These are phyloP conservation scores for Oscheius sp. DNA, from an alignment of 2,888 invertebrate genomes.

Conservation along the genomic window DNA sequence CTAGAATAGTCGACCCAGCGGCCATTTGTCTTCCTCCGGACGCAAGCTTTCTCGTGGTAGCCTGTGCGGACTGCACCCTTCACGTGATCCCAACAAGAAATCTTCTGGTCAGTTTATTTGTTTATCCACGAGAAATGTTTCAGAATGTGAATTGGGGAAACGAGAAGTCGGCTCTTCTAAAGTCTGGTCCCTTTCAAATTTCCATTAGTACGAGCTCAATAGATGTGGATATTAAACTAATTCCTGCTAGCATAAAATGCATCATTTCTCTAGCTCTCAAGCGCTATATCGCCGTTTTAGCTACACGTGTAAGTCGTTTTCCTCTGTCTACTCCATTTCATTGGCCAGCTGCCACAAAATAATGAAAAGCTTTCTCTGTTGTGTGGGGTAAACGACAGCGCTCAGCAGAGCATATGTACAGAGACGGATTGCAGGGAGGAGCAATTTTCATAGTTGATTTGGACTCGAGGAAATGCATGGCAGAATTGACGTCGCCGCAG, in stretches of 20 bases:
- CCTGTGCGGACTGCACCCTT: constrained; percentile 54
- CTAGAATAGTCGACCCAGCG: constrained; percentile 27
- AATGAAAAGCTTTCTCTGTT: no score
- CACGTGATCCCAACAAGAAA: constrained; percentile 55
- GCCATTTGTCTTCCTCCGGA: constrained; percentile 48
- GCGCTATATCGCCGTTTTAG: constrained; percentile 38
- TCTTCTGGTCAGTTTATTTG: constrained; percentile 44
- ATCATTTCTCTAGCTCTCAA: constrained; percentile 41
- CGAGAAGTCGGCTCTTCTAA: constrained; percentile 32
- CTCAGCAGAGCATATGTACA: no score
- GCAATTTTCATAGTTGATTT: constrained; percentile 54
- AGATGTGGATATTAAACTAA: constrained; percentile 35
- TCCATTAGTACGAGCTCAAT: constrained; percentile 35
- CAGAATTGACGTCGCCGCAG: constrained; percentile 52
- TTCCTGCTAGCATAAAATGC: constrained; percentile 43
- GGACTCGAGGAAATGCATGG: constrained; percentile 43
- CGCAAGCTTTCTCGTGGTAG: constrained; percentile 57
- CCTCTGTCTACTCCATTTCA: no score
- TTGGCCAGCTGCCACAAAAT: no score
- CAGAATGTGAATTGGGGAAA: constrained; percentile 40
- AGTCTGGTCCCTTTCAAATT: constrained; percentile 32
- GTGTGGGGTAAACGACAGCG: no score
- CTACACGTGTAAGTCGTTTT: constrained; percentile 38
- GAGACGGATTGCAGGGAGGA: constrained; percentile 42
- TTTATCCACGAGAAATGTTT: neutral